Percentiles rank a stretch among this genome's conserved stretches.
These are phyloP conservation scores for Hormiphora californensis DNA, from an alignment of 37 sponge, comb jelly and placozoan species.

Conservation along the genomic window DNA sequence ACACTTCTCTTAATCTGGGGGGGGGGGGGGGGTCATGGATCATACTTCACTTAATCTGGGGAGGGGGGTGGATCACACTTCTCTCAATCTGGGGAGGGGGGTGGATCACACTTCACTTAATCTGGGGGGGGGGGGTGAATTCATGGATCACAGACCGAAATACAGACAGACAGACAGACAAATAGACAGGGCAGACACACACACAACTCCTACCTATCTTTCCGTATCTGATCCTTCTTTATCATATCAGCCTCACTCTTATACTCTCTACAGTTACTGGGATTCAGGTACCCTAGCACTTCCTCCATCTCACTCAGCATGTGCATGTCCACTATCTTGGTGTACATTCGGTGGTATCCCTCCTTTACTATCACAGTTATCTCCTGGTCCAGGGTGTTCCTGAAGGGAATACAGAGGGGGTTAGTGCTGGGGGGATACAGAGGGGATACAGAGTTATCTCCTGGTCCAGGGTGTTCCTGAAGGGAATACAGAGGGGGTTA, in stretches of 20 bases:
- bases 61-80: background rate
- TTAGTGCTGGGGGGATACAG: background rate
- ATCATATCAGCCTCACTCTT: constrained; percentile 53
- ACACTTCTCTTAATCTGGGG: too few relatives aligned
- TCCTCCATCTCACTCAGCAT: constrained; percentile 94
- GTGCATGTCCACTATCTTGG: constrained; percentile 86
- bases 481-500: background rate
- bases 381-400: constrained; percentile 77
- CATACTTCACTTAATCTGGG: background rate
- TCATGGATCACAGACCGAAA: background rate
- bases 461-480: background rate
- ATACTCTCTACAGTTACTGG: constrained; percentile 28
- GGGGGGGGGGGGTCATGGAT: too few relatives aligned
- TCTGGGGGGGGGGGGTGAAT: background rate
- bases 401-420: background rate
- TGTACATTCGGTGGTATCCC: constrained; percentile 93
- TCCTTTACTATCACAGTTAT: constrained; percentile 88
- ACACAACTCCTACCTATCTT: constrained; percentile 11
- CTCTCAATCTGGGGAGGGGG: background rate
- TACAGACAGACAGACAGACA: background rate
- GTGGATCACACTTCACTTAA: background rate
- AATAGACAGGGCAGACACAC: background rate
- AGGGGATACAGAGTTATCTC: too few relatives aligned
- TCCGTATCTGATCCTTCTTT: background rate
- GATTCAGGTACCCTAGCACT: constrained; percentile 69